Evolutionary conservation across 1,140 invertebrate genomes (phyloP).

Genomic region (Ephestia elutella): DNA sequence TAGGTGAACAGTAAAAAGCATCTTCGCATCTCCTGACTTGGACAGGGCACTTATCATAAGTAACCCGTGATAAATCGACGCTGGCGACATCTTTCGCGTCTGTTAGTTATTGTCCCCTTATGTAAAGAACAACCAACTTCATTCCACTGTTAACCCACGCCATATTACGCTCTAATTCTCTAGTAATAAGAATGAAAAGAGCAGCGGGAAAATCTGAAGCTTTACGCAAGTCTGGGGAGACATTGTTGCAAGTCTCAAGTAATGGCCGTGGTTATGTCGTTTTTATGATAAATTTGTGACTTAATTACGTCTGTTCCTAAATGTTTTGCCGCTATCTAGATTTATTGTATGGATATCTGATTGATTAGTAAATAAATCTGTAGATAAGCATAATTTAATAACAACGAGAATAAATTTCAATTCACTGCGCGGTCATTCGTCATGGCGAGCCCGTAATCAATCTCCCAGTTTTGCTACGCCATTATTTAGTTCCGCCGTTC

Average conservation of each 20-base stretch:
- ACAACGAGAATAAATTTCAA: slow-evolving; percentile 17
- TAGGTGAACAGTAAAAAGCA: slow-evolving; percentile 58
- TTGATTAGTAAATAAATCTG: not conserved
- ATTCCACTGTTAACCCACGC: not conserved
- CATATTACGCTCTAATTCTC: slow-evolving; percentile 13
- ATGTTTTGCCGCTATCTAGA: slow-evolving; percentile 4
- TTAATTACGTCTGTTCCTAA: slow-evolving; percentile 51
- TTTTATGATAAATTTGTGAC: slow-evolving; percentile 62
- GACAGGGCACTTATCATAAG: slow-evolving; percentile 65
- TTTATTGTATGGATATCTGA: not conserved
- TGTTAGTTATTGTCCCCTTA: slow-evolving; percentile 64
- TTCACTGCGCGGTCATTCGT: slow-evolving; percentile 34
- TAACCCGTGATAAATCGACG: slow-evolving; percentile 61
- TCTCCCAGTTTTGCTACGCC: slow-evolving; percentile 38
- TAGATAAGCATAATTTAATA: slow-evolving; percentile 20
- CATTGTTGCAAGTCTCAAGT: slow-evolving; percentile 38
- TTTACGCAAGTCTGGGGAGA: slow-evolving; percentile 35
- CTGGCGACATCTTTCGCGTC: slow-evolving; percentile 48
- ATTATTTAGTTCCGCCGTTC: slow-evolving; percentile 50
- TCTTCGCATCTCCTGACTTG: slow-evolving; percentile 44
- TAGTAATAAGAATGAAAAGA: slow-evolving; percentile 5
- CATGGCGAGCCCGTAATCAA: slow-evolving; percentile 43
- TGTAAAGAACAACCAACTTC: slow-evolving; percentile 31
- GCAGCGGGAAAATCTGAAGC: slow-evolving; percentile 15
- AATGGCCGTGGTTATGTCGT: slow-evolving; percentile 53